These are phyloP conservation scores for Cheilosia scutellata DNA, from an alignment of 2,888 invertebrate species.

Conservation along the genomic window DNA sequence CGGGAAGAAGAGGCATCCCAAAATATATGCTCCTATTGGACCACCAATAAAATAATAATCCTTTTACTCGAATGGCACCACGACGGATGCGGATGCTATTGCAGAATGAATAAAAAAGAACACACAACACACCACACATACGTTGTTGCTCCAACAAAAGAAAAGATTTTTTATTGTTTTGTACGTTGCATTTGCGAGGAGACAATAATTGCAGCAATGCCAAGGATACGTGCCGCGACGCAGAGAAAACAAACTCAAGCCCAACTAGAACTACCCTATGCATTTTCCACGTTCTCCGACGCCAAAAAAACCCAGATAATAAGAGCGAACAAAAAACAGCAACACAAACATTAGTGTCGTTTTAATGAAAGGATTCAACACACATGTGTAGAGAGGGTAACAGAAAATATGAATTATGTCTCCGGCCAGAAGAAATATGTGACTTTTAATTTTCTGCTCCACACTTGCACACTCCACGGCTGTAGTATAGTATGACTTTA, in stretches of 20 bases:
- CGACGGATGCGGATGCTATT: slow-evolving; percentile 12
- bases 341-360: slow-evolving; percentile 53
- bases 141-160: slow-evolving; percentile 23
- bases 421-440: slow-evolving; percentile 53
- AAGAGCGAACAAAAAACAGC: slow-evolving; percentile 28
- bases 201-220: slow-evolving; percentile 31
- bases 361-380: slow-evolving; percentile 58
- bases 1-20: slow-evolving; percentile 7
- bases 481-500: slow-evolving; percentile 28
- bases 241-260: slow-evolving; percentile 21
- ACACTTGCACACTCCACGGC: too few relatives aligned
- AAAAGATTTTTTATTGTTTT: slow-evolving; percentile 25
- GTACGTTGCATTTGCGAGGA: background rate
- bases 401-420: slow-evolving; percentile 59
- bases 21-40: slow-evolving; percentile 50
- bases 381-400: background rate
- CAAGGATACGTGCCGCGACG: slow-evolving; percentile 37
- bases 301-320: slow-evolving; percentile 32
- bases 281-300: slow-evolving; percentile 30
- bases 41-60: slow-evolving; percentile 63
- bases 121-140: background rate
- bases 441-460: slow-evolving; percentile 61
- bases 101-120: slow-evolving; percentile 10
- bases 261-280: slow-evolving; percentile 20
- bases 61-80: slow-evolving; percentile 20